Evolutionary conservation across 2,113 vertebrate species (phyloP).

Genomic region (Fulica atra): DNA sequence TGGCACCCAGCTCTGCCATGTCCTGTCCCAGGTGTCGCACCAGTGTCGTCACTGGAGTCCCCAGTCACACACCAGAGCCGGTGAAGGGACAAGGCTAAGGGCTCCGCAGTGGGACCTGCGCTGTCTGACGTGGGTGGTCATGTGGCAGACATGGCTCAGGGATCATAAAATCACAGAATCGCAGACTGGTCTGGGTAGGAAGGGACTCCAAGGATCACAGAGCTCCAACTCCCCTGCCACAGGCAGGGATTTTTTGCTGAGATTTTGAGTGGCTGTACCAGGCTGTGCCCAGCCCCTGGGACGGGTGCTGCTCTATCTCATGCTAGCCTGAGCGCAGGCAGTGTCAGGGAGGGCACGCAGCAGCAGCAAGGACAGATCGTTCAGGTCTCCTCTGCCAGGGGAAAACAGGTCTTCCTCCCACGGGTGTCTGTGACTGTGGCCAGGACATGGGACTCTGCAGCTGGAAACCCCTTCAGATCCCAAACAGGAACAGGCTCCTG

Average conservation of each 20-base stretch:
- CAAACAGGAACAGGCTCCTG: not conserved
- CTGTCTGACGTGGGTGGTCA: not conserved
- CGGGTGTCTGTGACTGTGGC: not conserved
- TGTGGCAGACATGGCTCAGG: not conserved
- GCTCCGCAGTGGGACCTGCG: fast-evolving
- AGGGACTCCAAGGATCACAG: too few relatives aligned
- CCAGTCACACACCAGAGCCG: not conserved
- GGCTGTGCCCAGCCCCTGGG: not conserved
- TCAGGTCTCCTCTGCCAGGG: not conserved
- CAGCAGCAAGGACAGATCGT: not conserved
- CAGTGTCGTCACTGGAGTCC: not conserved
- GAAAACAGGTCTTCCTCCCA: not conserved
- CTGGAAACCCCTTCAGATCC: not conserved
- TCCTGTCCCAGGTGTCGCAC: not conserved
- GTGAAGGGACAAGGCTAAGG: not conserved
- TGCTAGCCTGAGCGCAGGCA: not conserved
- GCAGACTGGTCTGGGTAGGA: too few relatives aligned
- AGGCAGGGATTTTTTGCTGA: not conserved
- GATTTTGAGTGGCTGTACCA: not conserved
- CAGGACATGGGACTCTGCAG: not conserved
- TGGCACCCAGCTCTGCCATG: not conserved
- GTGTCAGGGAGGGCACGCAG: not conserved
- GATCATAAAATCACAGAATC: too few relatives aligned
- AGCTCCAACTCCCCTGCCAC: too few relatives aligned
- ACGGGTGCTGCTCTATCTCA: not conserved